Evolutionary conservation across 2,113 vertebrate species (phyloP), one percentile per base, ranked within the genome.

Genomic region (Sturnira hondurensis): DNA sequence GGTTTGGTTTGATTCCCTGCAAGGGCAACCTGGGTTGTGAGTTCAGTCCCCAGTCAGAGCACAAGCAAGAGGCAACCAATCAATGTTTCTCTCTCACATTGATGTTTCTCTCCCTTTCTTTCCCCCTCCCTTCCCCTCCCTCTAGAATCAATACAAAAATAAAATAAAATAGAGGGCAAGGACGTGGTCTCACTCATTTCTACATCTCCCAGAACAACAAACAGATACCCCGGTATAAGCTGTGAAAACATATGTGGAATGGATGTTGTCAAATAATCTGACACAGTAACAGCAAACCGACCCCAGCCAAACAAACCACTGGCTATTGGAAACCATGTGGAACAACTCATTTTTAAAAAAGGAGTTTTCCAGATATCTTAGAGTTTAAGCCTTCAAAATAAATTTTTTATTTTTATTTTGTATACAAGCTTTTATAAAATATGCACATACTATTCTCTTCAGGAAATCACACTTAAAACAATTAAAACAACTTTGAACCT

Each of bases 391-490:
- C 7, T 71, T 71, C 56, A 85, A 93, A 93, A 90, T 68, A 71
- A 95, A 68, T 52, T 67, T 61, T 85, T 83, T 45, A 73, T 38
- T 87, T 90, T 65, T 89, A 83, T 78, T 68, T 92, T 90, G 3
- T 50, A 31, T 24, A 3, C 13, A 87, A 68, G 2, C 4, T 31
- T 86, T 86, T 45, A 50, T 52, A 95, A 97, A 86, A 82, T 68
- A 92, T 41, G 26, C 2, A 36, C 38, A 20, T 77, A 14, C 9
- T 77, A 93, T 86, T 14, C 47, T 91, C 36, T 61, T 93, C 76
- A 93, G n/a, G 47, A 54, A 83, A 84, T 80, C 24, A 74, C 43
- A 76, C 31, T 74, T 83, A 84, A 50, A 76, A 81, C 33, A 76
- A 88, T 65, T 76, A 73, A 80, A 89, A n/a, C 13, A 56, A 28